A percentile compares a stretch with the other conserved stretches of the same genome.
phyloP scores from a whole-genome alignment of 2,888 invertebrate species.

The Chironomus riparius region DNA sequence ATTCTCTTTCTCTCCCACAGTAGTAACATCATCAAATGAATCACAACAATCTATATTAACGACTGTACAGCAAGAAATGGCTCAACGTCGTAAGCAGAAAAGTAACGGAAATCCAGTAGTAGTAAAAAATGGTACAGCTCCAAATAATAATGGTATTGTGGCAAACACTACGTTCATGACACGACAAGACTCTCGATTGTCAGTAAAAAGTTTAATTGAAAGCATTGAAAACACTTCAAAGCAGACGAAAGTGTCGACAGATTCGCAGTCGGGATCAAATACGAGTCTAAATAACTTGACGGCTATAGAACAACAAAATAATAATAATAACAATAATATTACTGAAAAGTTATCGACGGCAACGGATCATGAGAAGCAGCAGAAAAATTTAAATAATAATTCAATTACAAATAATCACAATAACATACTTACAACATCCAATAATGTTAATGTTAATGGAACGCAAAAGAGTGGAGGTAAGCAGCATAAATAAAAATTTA shows the following conservation, averaged over 20 bases:
- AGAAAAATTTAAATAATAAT: slow-evolving; percentile 22
- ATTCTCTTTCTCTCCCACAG: slow-evolving; percentile 19
- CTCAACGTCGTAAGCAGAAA: slow-evolving; percentile 44
- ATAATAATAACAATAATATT: too few species aligned
- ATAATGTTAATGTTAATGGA: slow-evolving; percentile 28
- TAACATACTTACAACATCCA: not conserved
- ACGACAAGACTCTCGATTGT: slow-evolving; percentile 62
- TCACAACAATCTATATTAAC: slow-evolving; percentile 48
- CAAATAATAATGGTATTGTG: not conserved
- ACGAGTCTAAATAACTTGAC: slow-evolving; percentile 51
- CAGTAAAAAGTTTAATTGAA: slow-evolving; percentile 84
- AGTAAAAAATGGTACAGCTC: slow-evolving; percentile 15
- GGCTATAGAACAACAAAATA: slow-evolving; percentile 31
- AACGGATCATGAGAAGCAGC: slow-evolving; percentile 32
- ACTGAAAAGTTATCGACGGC: slow-evolving; percentile 30
- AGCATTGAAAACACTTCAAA: slow-evolving; percentile 82
- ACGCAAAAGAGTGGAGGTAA: slow-evolving; percentile 29
- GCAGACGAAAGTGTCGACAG: slow-evolving; percentile 45
- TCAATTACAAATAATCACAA: slow-evolving; percentile 17
- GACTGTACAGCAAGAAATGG: slow-evolving; percentile 50
- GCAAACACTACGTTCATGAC: slow-evolving; percentile 31
- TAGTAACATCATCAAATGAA: slow-evolving; percentile 36
- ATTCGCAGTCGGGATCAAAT: slow-evolving; percentile 56
- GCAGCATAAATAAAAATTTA: not conserved
- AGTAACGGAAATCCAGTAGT: slow-evolving; percentile 12